phyloP scores from a whole-genome alignment of 2,888 invertebrate species.

The Aporophyla lueneburgensis region DNA sequence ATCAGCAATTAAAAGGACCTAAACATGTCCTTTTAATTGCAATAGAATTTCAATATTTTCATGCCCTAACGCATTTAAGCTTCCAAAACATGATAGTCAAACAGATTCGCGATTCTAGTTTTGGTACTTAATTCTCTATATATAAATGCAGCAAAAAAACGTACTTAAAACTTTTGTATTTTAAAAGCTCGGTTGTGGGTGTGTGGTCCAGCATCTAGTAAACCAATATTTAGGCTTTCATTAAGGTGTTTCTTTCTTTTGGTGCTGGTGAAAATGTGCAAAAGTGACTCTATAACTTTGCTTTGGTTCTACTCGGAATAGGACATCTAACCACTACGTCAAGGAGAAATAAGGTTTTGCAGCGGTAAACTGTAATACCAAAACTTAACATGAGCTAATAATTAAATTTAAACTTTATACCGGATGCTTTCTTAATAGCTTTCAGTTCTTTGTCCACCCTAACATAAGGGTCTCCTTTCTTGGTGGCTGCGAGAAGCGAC shows the following conservation, averaged over 20 bases:
- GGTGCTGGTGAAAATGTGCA: not conserved
- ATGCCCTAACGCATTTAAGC: not conserved
- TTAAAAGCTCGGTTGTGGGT: not conserved
- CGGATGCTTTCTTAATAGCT: conserved; percentile 94
- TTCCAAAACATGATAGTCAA: not conserved
- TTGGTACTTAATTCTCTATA: not conserved
- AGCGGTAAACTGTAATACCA: not conserved
- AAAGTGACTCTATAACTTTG: not conserved
- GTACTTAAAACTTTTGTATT: not conserved
- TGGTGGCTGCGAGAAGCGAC: conserved; percentile 94
- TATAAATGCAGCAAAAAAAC: not conserved
- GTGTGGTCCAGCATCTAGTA: not conserved
- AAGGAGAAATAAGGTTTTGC: not conserved
- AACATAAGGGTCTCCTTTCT: conserved; percentile 91
- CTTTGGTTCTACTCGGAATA: not conserved
- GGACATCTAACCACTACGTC: not conserved
- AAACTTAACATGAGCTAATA: not conserved
- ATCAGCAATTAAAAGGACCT: not conserved
- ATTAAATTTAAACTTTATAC: conserved; percentile 81
- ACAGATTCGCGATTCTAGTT: not conserved
- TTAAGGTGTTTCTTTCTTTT: not conserved
- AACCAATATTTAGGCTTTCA: not conserved
- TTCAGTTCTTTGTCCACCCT: conserved; percentile 93
- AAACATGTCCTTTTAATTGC: not conserved
- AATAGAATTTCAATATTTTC: not conserved